Evolutionary conservation across 2,797 vertebrate species (phyloP), one percentile per base, ranked within the genome.

Genomic region (Xyrichtys novacula): DNA sequence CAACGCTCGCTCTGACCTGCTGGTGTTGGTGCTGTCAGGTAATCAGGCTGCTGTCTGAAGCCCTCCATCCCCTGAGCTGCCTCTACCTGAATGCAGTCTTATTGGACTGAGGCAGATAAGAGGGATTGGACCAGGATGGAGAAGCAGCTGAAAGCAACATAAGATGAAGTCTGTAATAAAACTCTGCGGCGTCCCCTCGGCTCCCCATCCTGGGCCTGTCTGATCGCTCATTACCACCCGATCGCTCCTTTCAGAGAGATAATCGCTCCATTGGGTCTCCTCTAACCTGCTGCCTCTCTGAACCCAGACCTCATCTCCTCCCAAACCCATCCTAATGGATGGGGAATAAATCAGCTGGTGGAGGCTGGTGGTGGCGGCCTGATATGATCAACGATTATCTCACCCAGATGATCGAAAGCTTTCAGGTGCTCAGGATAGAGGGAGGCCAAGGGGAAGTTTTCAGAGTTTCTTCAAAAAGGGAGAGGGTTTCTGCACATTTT

Each of bases 121-220:
- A 12, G 56, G 69, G 71, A 86, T 60, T 20, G 49, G 66, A 74
- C 64, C 70, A 82, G 61, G 31, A 66, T 62, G 74, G 61, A 78
- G 73, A 74, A 59, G 64, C 68, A 54, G 74, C 74, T 48, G 77
- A 76, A 77, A 57, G 71, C 74, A 81, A 72, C 74, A 88, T 62
- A 78, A 86, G 71, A 88, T 84, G 82, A 87, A 87, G 56, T 56
- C 50, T 49, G 40, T 90, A 91, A 91, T 91, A 85, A 90, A 88
- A 65, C 72, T 57, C 60, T 47, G 58, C 58, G 56, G 80, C 20
- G 65, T 69, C 60, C 88, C 83, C 85, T 52, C 49, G 50, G 75
- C 61, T n/a, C 82, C 80, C 77, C 74, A 71, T 79, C 71, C 78
- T 42, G 62, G 54, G 47, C 38, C 72, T 65, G 68, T 86, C 81